Percentiles rank a stretch among this genome's conserved stretches.
Conservation (phyloP, 2,113 vertebrate species). For the Chroicocephalus ridibundus region DNA sequence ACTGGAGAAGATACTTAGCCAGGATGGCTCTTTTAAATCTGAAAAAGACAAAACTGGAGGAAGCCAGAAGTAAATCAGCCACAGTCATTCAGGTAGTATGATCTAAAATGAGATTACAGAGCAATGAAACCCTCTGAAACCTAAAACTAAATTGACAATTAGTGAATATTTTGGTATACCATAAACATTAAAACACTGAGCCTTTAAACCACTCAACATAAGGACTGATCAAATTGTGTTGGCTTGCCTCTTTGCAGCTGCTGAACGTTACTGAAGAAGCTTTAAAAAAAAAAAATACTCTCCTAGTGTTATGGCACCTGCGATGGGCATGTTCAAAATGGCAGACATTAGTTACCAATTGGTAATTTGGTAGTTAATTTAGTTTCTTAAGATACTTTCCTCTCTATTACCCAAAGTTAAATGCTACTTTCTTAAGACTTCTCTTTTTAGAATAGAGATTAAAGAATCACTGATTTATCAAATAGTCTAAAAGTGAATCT, state of each 20-base stretch:
- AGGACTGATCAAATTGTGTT: not conserved
- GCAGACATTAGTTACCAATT: not conserved
- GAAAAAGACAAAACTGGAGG: constrained; percentile 66
- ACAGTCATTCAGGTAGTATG: constrained; percentile 82
- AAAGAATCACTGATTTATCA: not conserved
- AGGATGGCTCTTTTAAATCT: constrained; percentile 63
- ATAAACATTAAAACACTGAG: not conserved
- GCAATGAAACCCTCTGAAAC: not conserved
- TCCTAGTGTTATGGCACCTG: not conserved
- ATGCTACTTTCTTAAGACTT: not conserved
- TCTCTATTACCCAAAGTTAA: not conserved
- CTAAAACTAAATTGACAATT: not conserved
- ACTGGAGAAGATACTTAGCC: constrained; percentile 78
- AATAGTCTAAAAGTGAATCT: not conserved
- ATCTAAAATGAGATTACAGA: not conserved
- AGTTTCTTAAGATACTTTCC: not conserved
- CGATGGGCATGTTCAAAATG: not conserved
- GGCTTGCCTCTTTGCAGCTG: not conserved
- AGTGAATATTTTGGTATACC: not conserved
- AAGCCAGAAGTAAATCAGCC: constrained; percentile 73
- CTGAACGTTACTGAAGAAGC: not conserved
- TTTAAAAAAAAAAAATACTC: not conserved
- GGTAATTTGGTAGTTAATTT: not conserved
- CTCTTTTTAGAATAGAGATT: not conserved
- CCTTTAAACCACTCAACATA: not conserved